These are phyloP conservation scores for Trogon surrucura DNA, from an alignment of 2,113 vertebrate species.

Conservation along the genomic window DNA sequence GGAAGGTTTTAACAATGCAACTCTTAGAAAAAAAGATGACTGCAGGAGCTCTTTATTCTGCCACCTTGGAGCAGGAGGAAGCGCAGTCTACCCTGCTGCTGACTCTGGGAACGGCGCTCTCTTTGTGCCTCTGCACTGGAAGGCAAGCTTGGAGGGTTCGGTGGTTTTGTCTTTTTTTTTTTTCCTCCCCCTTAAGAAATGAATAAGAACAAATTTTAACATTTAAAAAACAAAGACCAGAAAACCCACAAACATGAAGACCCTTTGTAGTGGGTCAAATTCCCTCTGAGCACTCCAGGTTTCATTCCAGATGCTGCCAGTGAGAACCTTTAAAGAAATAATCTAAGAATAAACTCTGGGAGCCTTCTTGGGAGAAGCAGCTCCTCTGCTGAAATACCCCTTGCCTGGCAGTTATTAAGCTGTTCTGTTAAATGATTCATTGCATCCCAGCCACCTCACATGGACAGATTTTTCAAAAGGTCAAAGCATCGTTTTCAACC, in stretches of 20 bases:
- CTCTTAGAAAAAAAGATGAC: slow-evolving; percentile 34
- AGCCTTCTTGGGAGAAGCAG: not conserved
- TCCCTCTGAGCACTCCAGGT: not conserved
- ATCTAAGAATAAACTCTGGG: not conserved
- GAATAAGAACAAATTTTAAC: slow-evolving; percentile 34
- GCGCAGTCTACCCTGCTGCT: not conserved
- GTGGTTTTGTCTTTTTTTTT: too few species aligned
- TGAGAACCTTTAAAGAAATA: slow-evolving; percentile 30
- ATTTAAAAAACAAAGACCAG: not conserved
- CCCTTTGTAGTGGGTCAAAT: not conserved
- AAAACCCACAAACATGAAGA: not conserved
- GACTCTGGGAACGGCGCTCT: not conserved
- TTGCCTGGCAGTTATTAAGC: not conserved
- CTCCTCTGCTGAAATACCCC: not conserved
- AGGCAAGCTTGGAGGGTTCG: not conserved
- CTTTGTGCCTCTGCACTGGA: not conserved
- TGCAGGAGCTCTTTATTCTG: slow-evolving; percentile 64
- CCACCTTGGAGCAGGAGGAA: slow-evolving; percentile 25
- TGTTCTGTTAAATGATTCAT: not conserved
- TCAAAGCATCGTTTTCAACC: not conserved
- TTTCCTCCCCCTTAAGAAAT: not conserved
- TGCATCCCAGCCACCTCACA: not conserved
- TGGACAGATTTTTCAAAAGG: not conserved
- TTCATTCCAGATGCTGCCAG: not conserved
- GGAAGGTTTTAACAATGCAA: slow-evolving; percentile 71